These are phyloP conservation scores for Drosophila neoperkinsi DNA, from an alignment of 2,888 invertebrate genomes.

Conservation along the genomic window DNA sequence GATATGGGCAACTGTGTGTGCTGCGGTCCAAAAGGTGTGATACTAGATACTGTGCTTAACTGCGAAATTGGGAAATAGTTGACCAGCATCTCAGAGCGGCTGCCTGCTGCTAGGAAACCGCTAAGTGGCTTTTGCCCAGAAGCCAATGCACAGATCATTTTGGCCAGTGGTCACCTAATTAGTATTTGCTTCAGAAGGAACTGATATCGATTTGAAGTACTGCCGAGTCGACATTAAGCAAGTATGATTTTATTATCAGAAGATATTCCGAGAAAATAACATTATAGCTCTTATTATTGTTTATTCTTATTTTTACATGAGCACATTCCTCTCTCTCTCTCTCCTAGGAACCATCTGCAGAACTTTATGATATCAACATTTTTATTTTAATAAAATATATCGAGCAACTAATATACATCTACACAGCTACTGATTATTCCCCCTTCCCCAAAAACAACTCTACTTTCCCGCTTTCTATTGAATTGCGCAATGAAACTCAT, in stretches of 20 bases:
- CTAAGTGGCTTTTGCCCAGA: conserved; percentile 53
- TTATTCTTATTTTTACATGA: too few relatives aligned
- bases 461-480: neutral
- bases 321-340: neutral
- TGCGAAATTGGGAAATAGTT: conserved; percentile 56
- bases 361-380: neutral
- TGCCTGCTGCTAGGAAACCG: conserved; percentile 20
- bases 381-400: neutral
- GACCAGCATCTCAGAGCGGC: conserved; percentile 26
- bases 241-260: neutral
- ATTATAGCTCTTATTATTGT: neutral
- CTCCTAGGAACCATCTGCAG: neutral
- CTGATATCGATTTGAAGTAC: neutral
- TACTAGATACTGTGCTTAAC: conserved; percentile 66
- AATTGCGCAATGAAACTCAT: neutral
- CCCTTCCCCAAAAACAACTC: neutral
- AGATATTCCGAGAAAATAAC: neutral
- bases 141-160: conserved; percentile 9
- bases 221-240: neutral
- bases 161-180: conserved; percentile 24
- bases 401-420: neutral
- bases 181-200: neutral
- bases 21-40: conserved; percentile 32
- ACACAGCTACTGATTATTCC: neutral
- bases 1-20: conserved; percentile 44